A percentile compares a stretch with the other conserved stretches of the same genome.
phyloP scores from a whole-genome alignment of 1,140 invertebrate species.

The Drosophila micromelanica region DNA sequence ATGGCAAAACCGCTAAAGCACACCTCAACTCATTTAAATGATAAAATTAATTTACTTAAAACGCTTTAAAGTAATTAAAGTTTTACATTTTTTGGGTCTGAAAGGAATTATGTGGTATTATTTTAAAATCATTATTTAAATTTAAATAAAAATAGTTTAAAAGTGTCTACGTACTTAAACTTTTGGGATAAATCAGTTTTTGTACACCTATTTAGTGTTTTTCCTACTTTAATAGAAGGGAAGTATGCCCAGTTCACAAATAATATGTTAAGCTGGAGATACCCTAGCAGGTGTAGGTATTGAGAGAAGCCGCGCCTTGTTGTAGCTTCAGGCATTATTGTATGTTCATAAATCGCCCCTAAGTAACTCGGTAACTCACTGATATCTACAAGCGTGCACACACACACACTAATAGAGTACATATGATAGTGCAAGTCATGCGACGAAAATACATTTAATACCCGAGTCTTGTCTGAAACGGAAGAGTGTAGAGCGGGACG shows the following conservation, averaged over 20 bases:
- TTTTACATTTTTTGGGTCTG: not conserved
- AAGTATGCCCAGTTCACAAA: not conserved
- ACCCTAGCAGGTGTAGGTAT: slow-evolving; percentile 4
- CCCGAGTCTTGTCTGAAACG: slow-evolving; percentile 31
- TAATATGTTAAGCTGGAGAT: slow-evolving; percentile 8
- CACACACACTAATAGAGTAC: slow-evolving; percentile 12
- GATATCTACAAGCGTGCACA: slow-evolving; percentile 4
- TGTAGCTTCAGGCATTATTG: slow-evolving; percentile 25
- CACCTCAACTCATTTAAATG: not conserved
- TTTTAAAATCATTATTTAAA: too few species aligned
- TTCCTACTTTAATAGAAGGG: too few species aligned
- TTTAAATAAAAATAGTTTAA: too few species aligned
- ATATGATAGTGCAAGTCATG: slow-evolving; percentile 65
- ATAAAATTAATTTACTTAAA: not conserved
- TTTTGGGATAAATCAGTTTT: not conserved
- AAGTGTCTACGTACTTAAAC: too few species aligned
- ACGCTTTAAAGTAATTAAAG: not conserved
- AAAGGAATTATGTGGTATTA: too few species aligned
- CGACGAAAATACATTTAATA: slow-evolving; percentile 53
- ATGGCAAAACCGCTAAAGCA: not conserved
- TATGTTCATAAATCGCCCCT: slow-evolving; percentile 52
- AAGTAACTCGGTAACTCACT: slow-evolving; percentile 51
- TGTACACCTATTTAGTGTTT: too few species aligned
- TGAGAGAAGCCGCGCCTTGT: slow-evolving; percentile 11
- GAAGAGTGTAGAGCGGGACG: not conserved